Conservation (phyloP, 2,113 vertebrate genomes). For the Etia nguti region DNA sequence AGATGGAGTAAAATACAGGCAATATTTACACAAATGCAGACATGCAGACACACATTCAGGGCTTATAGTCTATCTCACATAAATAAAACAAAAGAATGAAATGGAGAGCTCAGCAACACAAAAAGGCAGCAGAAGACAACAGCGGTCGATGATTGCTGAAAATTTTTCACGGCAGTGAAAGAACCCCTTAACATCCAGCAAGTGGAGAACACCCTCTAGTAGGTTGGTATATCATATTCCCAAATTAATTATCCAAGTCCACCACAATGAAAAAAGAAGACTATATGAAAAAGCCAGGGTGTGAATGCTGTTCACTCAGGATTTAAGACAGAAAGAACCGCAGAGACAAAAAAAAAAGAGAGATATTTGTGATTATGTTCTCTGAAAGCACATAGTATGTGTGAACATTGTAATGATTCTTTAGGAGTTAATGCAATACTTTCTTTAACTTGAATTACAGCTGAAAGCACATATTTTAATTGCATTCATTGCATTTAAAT, state of each 20-base stretch:
- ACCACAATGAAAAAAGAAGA: background rate
- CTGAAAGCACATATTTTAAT: background rate
- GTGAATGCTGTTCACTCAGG: background rate
- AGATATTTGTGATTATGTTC: background rate
- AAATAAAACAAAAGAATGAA: background rate
- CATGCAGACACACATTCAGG: background rate
- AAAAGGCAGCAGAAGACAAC: background rate
- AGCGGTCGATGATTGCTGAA: background rate
- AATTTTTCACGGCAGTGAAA: background rate
- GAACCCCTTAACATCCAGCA: background rate
- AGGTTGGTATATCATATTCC: background rate
- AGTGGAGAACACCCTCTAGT: background rate
- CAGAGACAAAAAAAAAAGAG: background rate
- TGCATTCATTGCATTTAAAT: background rate
- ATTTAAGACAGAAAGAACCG: background rate
- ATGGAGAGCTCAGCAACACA: background rate
- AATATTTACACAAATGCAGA: background rate
- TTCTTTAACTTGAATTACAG: background rate
- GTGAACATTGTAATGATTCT: background rate
- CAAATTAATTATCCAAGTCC: background rate
- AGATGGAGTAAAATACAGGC: background rate
- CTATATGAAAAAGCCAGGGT: background rate
- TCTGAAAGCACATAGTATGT: background rate
- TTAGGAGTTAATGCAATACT: background rate
- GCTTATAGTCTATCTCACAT: background rate